These are phyloP conservation scores for Phyllopteryx taeniolatus DNA, from an alignment of 2,113 vertebrate genomes.

Conservation along the genomic window DNA sequence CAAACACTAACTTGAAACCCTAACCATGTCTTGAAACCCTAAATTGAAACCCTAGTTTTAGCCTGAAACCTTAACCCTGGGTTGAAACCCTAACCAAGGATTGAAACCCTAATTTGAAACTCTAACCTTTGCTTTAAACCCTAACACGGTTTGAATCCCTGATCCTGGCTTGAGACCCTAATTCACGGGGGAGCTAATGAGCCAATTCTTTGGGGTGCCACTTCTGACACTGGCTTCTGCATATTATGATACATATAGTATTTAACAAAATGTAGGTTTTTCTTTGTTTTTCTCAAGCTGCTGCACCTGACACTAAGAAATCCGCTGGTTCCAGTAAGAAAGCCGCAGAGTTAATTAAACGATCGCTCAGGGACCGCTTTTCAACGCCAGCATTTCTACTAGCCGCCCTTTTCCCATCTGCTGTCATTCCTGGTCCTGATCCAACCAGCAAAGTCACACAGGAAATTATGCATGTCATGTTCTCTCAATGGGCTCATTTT, in stretches of 20 bases:
- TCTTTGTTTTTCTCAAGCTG: not conserved
- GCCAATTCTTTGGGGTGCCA: no score
- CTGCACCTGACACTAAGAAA: not conserved
- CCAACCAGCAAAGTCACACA: constrained; percentile 31
- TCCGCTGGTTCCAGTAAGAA: not conserved
- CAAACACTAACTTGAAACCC: no score
- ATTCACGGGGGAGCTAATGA: no score
- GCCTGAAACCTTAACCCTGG: no score
- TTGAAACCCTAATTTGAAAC: no score
- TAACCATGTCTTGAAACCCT: no score
- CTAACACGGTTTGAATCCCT: no score
- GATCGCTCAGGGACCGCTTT: not conserved
- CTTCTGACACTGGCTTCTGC: no score
- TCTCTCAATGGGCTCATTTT: constrained; percentile 47
- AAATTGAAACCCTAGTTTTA: no score
- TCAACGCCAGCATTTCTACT: constrained; percentile 5
- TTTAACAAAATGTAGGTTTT: not conserved
- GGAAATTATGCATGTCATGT: constrained; percentile 40
- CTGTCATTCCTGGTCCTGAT: constrained; percentile 17
- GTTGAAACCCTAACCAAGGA: no score
- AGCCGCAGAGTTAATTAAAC: not conserved
- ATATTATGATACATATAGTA: not conserved
- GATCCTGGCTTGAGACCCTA: no score
- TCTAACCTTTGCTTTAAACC: no score
- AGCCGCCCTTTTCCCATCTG: constrained; percentile 4